phyloP scores from a whole-genome alignment of 2,888 invertebrate species.

The Lithophane socia region DNA sequence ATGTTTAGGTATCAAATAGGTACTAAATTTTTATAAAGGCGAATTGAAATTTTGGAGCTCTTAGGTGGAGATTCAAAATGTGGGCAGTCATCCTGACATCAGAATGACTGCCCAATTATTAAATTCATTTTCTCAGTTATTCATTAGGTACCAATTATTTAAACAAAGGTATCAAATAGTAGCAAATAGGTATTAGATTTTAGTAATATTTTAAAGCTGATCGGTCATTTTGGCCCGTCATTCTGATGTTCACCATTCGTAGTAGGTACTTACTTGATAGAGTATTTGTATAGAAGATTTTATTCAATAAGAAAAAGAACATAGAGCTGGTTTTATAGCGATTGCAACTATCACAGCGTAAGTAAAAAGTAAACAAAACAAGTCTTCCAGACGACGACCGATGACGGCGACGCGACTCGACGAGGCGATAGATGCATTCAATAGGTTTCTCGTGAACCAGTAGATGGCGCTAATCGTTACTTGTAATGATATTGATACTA shows the following conservation, averaged over 20 bases:
- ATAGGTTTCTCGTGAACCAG: constrained; percentile 10
- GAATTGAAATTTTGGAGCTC: too few relatives aligned
- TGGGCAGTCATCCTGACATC: not conserved
- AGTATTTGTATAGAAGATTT: not conserved
- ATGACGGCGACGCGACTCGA: not conserved
- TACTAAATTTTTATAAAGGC: too few relatives aligned
- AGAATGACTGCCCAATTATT: not conserved
- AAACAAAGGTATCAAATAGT: too few relatives aligned
- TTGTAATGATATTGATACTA: not conserved
- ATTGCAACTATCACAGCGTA: not conserved
- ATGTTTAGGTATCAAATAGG: too few relatives aligned
- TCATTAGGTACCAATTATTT: too few relatives aligned
- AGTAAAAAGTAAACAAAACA: constrained; percentile 14
- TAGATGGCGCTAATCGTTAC: constrained; percentile 52
- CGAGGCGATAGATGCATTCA: not conserved
- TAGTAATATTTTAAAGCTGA: too few relatives aligned
- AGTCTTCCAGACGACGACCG: not conserved
- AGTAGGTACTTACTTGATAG: too few relatives aligned
- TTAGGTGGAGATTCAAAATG: too few relatives aligned
- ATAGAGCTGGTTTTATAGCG: not conserved
- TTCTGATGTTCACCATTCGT: too few relatives aligned
- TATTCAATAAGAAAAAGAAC: not conserved
- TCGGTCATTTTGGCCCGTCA: too few relatives aligned
- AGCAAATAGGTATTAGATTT: too few relatives aligned
- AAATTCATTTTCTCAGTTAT: too few relatives aligned